Evolutionary conservation across 2,797 vertebrate species (phyloP), one percentile per base, ranked within the genome.

Genomic region (Ceryle rudis): DNA sequence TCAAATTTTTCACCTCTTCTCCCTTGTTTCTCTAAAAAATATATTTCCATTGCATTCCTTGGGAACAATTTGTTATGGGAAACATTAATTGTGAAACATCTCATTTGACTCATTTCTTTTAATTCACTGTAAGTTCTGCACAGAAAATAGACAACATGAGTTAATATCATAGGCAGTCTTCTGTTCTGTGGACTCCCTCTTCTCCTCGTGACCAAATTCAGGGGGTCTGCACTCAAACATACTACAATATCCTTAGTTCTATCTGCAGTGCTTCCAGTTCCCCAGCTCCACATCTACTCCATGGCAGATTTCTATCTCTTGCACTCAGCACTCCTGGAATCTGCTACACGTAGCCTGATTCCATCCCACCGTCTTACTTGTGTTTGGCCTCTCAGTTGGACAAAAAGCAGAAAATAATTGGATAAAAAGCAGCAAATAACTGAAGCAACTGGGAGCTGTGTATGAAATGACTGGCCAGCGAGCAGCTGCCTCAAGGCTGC

Each of bases 401-500:
- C 31, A 84, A 57, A 79, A 64, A 85, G 12, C 10, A 61, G 69
- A 46, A 84, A 73, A 55, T 31, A 44, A 20, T 3, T 29, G 47
- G 25, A 25, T 39, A 75, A 52, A 89, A 78, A 71, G 5, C 37
- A 79, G 54, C 8, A 94, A 79, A 57, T 7, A 20, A 58, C 8
- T 39, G 64, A 73, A 91, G 42, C 11, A 31, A 5, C 7, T 12
- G 16, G 39, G 31, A 86, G 44, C 9, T 1, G 3, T 5, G 10
- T 9, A 20, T 8, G 21, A 6, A 47, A 33, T 0, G 9, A 42
- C 14, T 19, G 11, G 11, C 3, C 1, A 4, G 35, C 1, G 1
- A 74, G 44, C 1, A 1, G 61, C 37, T 84, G 54, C 41, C 60
- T 66, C 52, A 49, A 31, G 52, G 33, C 52, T 41, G 22, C 16